Percentiles rank a stretch among this genome's conserved stretches.
Conservation (phyloP, 2,797 vertebrate species). For the Echiichthys vipera region DNA sequence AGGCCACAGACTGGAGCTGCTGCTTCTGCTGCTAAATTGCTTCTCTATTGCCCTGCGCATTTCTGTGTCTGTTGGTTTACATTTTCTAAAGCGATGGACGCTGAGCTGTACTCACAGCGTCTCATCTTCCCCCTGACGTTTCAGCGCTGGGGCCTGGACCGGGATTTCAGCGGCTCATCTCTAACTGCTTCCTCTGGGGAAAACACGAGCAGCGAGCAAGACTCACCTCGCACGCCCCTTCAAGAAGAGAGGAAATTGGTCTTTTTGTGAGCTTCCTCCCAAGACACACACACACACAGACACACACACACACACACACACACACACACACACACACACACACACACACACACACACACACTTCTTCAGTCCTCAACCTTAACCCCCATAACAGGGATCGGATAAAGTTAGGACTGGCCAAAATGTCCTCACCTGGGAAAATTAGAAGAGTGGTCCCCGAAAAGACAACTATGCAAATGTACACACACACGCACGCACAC, state of each 20-base stretch:
- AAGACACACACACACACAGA: not conserved
- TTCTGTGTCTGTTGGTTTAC: constrained; percentile 5
- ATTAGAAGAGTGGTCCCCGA: too few species aligned
- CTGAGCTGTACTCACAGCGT: not conserved
- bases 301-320: not conserved
- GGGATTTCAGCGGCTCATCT: constrained; percentile 44
- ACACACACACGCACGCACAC: too few species aligned
- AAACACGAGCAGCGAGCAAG: constrained; percentile 4
- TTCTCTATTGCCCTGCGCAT: not conserved
- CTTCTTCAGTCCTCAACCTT: too few species aligned
- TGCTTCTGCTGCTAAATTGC: not conserved
- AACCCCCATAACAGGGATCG: too few species aligned
- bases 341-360: too few species aligned
- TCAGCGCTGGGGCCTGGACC: not conserved
- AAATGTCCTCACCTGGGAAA: too few species aligned
- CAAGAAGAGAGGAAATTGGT: constrained; percentile 18
- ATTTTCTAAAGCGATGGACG: not conserved
- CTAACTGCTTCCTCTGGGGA: constrained; percentile 32
- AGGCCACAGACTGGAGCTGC: not conserved
- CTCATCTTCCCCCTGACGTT: constrained; percentile 27
- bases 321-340: too few species aligned
- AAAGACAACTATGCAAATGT: too few species aligned
- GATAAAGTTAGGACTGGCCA: too few species aligned
- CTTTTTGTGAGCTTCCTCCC: constrained; percentile 31
- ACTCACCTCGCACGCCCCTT: not conserved